Evolutionary conservation across 2,797 vertebrate species (phyloP), one percentile per base, ranked within the genome.

Genomic region (Molossus alvarezi): DNA sequence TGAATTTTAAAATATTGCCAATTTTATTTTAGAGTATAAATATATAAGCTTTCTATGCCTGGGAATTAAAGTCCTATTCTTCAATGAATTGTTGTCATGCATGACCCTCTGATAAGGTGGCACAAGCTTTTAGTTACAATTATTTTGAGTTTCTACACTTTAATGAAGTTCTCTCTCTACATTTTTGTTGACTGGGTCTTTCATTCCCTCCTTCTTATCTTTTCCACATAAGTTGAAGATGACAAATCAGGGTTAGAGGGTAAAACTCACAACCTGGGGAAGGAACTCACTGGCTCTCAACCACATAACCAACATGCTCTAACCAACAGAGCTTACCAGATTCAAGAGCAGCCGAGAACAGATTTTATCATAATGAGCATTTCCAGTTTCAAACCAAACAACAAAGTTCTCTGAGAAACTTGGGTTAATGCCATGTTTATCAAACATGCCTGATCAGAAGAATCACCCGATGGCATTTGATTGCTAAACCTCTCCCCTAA

Each of bases 131-230:
- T 33, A 80, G n/a, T 57, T 83, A 3, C 57, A 84, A 62, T 69
- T 94, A 72, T 57, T 91, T 80, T 18, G 25, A 18, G 14, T 33
- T 67, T 97, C 91, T 62, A 94, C 58, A 82, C 37, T 87, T 57
- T 41, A 67, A 51, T 73, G 51, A n/a, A 15, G 10, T 71, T 65
- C 62, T 71, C 12, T n/a, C 7, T 21, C 62, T 7, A 89, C 45
- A n/a, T 57, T 51, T 88, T 85, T 89, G 20, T 85, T 92, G 72
- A 29, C 58, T 27, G 7, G 6, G 48, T 51, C 65, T 94, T 80
- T 85, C 20, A 62, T 71, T 79, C 18, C 29, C 53, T 89, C 57
- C 20, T 85, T 27, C 17, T 86, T 83, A 41, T 5, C 60, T 83
- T 84, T 91, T 58, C 84, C 33, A 55, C 29, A 2, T 48, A 33